phyloP scores from a whole-genome alignment of 1,140 invertebrate species.

The Laupala kohalensis region DNA sequence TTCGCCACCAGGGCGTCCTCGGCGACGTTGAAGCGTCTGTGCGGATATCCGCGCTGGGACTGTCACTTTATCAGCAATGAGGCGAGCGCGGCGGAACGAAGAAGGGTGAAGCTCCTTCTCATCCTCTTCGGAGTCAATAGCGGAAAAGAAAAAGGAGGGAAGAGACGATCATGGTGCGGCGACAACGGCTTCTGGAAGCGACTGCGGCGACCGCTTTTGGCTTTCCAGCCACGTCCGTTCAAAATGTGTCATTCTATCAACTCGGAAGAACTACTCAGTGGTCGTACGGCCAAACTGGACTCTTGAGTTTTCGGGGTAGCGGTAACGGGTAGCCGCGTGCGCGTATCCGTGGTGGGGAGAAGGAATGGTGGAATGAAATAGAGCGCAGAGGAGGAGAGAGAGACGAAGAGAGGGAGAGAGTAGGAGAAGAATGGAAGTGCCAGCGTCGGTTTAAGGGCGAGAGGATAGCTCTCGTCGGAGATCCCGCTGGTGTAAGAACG shows the following conservation, averaged over 20 bases:
- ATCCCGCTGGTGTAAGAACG: neutral
- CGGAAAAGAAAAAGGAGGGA: neutral
- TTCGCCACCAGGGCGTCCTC: too few species aligned
- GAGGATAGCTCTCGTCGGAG: too few species aligned
- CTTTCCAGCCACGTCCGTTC: constrained; percentile 12
- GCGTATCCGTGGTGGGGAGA: neutral
- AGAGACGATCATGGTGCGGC: neutral
- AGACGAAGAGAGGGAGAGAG: neutral
- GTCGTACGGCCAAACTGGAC: constrained; percentile 6
- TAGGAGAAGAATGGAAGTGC: neutral
- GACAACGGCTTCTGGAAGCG: neutral
- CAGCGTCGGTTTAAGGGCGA: too few species aligned
- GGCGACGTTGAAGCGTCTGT: neutral
- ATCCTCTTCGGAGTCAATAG: neutral
- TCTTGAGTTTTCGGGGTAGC: constrained; percentile 1
- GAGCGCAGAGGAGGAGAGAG: neutral
- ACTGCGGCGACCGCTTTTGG: neutral
- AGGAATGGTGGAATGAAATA: neutral
- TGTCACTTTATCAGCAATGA: neutral
- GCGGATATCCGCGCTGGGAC: neutral
- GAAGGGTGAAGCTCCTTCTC: too few species aligned
- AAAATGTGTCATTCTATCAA: constrained; percentile 16
- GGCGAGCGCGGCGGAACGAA: too few species aligned
- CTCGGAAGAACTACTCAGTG: neutral
- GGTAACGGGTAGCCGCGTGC: neutral